Evolutionary conservation across 2,113 vertebrate species (phyloP), one percentile per base, ranked within the genome.

Genomic region (Anolis sagrei): DNA sequence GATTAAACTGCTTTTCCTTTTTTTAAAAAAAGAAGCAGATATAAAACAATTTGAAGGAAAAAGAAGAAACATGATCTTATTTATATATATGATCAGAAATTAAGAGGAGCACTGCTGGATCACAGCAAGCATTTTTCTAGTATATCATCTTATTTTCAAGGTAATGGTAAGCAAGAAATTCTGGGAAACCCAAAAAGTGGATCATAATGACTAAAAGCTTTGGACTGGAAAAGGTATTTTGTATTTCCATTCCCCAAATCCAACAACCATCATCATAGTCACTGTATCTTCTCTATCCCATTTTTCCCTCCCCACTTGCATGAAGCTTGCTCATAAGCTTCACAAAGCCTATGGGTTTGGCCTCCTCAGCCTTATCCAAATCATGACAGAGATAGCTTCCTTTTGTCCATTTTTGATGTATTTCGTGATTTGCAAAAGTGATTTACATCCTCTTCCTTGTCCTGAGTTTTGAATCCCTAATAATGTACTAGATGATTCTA

Each of bases 1-100:
- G 54, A 87, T 83, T 88, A 89, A 88, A 91, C 76, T 84, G 61
- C 68, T 92, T 16, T 86, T 82, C 18, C 8, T 29, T 27, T 82
- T 73, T 84, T 68, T 84, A 0, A 13, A 34, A 21, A 48, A 81
- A n/a, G n/a, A n/a, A n/a, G n/a, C n/a, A n/a, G 66, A 13, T 21
- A 34, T 4, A 77, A 76, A 73, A 68, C 18, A 66, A 90, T 76
- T 88, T 89, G 87, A 79, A 84, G 27, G 18, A 27, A 77, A 68
- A 84, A 90, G 62, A 88, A 89, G 48, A n/a, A 90, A 83, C 79
- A 66, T 76, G n/a, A 73, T 51, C 54, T 4, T 72, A 9, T 86
- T 89, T 88, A 79, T 5, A 72, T 76, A 64, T 73, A 58, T 13
- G 39, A 44, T 44, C 39, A 44, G 51, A 64, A 80, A 5, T 23